A percentile compares a stretch with the other conserved stretches of the same genome.
Conservation (phyloP, 1,140 invertebrate species). For the Grapholita molesta region DNA sequence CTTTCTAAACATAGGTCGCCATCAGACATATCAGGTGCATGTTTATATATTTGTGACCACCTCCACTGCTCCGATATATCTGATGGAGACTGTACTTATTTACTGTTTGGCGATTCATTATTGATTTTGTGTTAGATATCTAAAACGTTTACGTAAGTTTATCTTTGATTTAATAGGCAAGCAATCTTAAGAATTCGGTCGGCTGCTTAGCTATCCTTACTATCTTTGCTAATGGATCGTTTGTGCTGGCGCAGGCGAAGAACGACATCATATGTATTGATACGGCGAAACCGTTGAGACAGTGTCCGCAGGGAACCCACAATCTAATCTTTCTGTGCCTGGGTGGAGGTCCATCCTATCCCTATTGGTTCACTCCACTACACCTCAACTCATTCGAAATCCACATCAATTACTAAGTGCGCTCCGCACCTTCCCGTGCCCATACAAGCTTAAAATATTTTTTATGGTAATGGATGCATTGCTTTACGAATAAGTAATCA, state of each 20-base stretch:
- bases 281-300: not conserved
- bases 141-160: not conserved
- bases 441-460: conserved; percentile 46
- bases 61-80: too few species aligned
- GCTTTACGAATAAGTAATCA: conserved; percentile 27
- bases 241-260: not conserved
- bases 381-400: conserved; percentile 39
- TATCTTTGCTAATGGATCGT: conserved; percentile 2
- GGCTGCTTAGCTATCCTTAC: not conserved
- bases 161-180: not conserved
- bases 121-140: not conserved
- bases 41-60: too few species aligned
- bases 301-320: conserved; percentile 20
- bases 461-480: conserved; percentile 56
- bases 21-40: too few species aligned
- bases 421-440: conserved; percentile 20
- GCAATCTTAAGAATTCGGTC: not conserved
- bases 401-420: conserved; percentile 25
- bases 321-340: conserved; percentile 39
- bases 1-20: not conserved
- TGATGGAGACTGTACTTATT: too few species aligned
- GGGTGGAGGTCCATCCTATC: conserved; percentile 47
- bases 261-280: not conserved
- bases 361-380: conserved; percentile 55
- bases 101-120: too few species aligned